Evolutionary conservation across 1,140 invertebrate species (phyloP).

Genomic region (Drosophila rhopaloa): DNA sequence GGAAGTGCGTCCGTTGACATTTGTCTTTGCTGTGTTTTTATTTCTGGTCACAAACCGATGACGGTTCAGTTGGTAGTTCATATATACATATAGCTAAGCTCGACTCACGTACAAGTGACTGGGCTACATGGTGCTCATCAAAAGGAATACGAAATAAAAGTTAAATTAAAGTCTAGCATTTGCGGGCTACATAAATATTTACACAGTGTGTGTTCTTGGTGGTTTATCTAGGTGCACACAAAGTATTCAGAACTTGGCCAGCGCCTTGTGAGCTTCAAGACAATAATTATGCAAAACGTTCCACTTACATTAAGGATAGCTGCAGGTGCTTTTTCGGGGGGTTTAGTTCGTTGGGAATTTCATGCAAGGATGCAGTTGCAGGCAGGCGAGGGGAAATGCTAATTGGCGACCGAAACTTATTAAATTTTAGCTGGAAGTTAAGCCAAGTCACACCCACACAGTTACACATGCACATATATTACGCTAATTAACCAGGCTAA

Average conservation of each 20-base stretch:
- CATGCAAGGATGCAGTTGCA: conserved; percentile 64
- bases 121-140: conserved; percentile 7
- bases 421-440: conserved; percentile 29
- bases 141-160: neutral
- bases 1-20: conserved; percentile 60
- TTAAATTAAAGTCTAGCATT: conserved; percentile 21
- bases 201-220: conserved; percentile 16
- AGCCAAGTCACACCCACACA: conserved; percentile 10
- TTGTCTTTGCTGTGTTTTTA: conserved; percentile 20
- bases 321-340: conserved; percentile 17
- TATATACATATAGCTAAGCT: conserved; percentile 34
- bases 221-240: conserved; percentile 3
- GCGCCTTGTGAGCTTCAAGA: conserved; percentile 51
- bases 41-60: conserved; percentile 9
- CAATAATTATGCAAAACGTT: conserved; percentile 29
- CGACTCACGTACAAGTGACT: conserved; percentile 33
- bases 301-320: conserved; percentile 28
- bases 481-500: conserved; percentile 72
- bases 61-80: conserved; percentile 8
- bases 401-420: conserved; percentile 43
- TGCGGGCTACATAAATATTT: conserved; percentile 25
- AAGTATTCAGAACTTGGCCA: conserved; percentile 1
- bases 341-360: conserved; percentile 34
- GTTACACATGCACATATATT: conserved; percentile 24
- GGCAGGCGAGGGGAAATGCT: conserved; percentile 1